These are phyloP conservation scores for Leptarthrus brevirostris DNA, from an alignment of 2,888 invertebrate species.

Conservation along the genomic window DNA sequence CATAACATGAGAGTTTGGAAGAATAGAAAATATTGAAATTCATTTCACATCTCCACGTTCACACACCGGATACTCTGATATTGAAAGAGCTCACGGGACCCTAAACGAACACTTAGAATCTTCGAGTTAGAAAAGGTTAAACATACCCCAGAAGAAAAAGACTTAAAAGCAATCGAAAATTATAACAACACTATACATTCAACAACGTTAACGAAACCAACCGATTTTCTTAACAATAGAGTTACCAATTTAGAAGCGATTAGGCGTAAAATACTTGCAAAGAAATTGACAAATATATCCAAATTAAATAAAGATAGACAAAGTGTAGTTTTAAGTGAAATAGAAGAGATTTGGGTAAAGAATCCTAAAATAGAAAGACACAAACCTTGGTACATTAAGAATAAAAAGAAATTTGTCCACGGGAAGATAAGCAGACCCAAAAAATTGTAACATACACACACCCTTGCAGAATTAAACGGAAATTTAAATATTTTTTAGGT, in stretches of 20 bases:
- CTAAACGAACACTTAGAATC: conserved; percentile 38
- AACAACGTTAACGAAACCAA: conserved; percentile 25
- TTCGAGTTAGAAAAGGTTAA: not conserved
- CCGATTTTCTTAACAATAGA: conserved; percentile 1
- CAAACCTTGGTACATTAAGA: not conserved
- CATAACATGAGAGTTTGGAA: conserved; percentile 46
- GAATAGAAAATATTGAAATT: conserved; percentile 31
- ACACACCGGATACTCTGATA: conserved; percentile 48
- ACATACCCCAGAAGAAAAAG: not conserved
- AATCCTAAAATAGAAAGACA: not conserved
- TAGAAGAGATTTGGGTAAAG: not conserved
- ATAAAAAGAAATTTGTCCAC: not conserved
- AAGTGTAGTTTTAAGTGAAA: too few relatives aligned
- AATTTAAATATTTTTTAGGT: conserved; percentile 28
- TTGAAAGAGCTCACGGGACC: conserved; percentile 35
- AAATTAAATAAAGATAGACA: not conserved
- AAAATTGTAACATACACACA: not conserved
- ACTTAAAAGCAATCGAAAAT: conserved; percentile 3
- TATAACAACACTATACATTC: conserved; percentile 19
- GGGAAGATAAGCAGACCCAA: not conserved
- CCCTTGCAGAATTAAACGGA: not conserved
- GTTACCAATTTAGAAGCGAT: not conserved
- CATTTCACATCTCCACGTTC: conserved; percentile 33
- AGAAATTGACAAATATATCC: not conserved
- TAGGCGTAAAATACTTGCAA: not conserved